These are phyloP conservation scores for Hydropsyche betteni DNA, from an alignment of 2,888 invertebrate genomes.

Conservation along the genomic window DNA sequence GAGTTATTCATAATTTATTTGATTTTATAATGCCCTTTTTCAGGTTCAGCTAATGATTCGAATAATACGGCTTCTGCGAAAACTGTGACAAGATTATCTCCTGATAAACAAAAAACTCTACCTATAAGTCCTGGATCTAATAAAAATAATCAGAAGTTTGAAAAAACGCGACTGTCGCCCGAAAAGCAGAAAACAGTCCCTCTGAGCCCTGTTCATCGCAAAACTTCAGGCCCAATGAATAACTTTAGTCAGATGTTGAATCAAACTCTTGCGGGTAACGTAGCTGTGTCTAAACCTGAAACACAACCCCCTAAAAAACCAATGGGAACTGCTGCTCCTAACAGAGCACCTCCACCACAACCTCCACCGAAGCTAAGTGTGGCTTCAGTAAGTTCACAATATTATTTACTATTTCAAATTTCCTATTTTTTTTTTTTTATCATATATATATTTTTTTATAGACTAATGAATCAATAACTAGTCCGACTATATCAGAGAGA, in stretches of 20 bases:
- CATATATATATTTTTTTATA: background rate
- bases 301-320: constrained; percentile 55
- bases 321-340: constrained; percentile 54
- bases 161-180: constrained; percentile 49
- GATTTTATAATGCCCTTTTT: background rate
- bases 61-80: background rate
- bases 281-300: constrained; percentile 53
- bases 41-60: background rate
- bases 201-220: background rate
- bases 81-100: constrained; percentile 3
- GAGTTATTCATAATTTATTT: background rate
- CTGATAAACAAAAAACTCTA: constrained; percentile 15
- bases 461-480: constrained; percentile 10
- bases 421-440: no score
- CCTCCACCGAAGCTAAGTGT: constrained; percentile 68
- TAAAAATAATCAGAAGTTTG: no score
- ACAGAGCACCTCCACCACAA: constrained; percentile 82
- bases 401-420: background rate
- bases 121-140: background rate
- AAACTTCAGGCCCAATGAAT: constrained; percentile 52
- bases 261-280: constrained; percentile 57
- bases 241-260: constrained; percentile 59
- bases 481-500: constrained; percentile 33
- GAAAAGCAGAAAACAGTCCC: constrained; percentile 54
- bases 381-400: constrained; percentile 59